phyloP scores from a whole-genome alignment of 2,888 invertebrate species.

The Lottia scabra region DNA sequence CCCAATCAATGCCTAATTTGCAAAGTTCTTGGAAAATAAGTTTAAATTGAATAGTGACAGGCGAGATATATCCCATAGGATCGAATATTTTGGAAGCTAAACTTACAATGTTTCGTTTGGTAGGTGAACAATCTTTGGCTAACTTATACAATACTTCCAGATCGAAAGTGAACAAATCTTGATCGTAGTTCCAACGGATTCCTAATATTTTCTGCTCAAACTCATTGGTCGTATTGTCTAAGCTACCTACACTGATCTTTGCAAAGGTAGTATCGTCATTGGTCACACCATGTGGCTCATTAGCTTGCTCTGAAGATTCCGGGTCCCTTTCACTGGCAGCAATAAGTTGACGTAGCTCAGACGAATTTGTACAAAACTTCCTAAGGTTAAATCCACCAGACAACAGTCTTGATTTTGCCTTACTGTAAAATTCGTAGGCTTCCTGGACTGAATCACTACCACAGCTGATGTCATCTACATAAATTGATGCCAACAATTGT shows the following conservation, averaged over 20 bases:
- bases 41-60: background rate
- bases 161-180: background rate
- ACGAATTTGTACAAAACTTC: background rate
- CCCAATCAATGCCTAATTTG: background rate
- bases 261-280: background rate
- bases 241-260: background rate
- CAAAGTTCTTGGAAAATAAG: background rate
- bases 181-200: background rate
- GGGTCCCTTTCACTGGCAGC: background rate
- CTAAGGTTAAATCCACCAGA: background rate
- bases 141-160: background rate
- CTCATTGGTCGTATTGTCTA: background rate
- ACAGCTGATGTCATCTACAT: background rate
- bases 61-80: background rate
- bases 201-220: background rate
- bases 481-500: background rate
- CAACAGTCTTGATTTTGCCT: background rate
- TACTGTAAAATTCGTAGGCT: background rate
- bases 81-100: background rate
- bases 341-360: background rate
- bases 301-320: background rate
- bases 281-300: background rate
- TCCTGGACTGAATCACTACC: background rate
- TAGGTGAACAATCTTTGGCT: background rate
- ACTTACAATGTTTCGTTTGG: background rate